Evolutionary conservation across 2,888 invertebrate species (phyloP).

Genomic region (Dioctria rufipes): DNA sequence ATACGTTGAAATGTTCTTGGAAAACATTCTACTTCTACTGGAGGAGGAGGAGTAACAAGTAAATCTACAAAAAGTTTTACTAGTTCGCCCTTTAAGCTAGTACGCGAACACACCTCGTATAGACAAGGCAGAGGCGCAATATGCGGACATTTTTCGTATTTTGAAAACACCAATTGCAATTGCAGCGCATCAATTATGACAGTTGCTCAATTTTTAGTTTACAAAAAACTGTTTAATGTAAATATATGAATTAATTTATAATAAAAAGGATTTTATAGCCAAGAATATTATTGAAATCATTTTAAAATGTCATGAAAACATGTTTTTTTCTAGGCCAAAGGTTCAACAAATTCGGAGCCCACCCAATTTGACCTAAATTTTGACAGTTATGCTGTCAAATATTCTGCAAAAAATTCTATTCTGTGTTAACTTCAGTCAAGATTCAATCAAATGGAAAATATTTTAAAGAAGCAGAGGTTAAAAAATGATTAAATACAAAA

Average conservation of each 20-base stretch:
- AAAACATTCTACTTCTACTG: too few species aligned
- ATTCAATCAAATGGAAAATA: conserved; percentile 2
- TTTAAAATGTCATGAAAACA: neutral
- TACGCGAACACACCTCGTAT: too few species aligned
- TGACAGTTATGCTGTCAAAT: conserved; percentile 27
- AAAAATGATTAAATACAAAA: neutral
- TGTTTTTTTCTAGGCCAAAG: neutral
- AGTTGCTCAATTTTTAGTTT: conserved; percentile 25
- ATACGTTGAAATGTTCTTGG: too few species aligned
- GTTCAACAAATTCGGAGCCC: neutral
- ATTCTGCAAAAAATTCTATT: neutral
- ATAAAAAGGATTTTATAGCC: neutral
- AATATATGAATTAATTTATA: neutral
- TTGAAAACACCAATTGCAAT: conserved; percentile 30
- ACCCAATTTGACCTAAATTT: conserved; percentile 14
- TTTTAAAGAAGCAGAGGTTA: neutral
- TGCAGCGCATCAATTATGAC: neutral
- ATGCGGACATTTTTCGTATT: conserved; percentile 38
- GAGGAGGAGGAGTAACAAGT: too few species aligned
- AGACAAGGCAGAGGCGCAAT: neutral
- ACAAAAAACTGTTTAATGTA: neutral
- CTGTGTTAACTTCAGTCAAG: conserved; percentile 1
- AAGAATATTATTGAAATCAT: neutral
- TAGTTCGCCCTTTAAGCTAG: too few species aligned
- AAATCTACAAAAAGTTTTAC: too few species aligned